Percentiles rank a stretch among this genome's conserved stretches.
Conservation (phyloP, 2,113 vertebrate species). For the Piaya cayana region DNA sequence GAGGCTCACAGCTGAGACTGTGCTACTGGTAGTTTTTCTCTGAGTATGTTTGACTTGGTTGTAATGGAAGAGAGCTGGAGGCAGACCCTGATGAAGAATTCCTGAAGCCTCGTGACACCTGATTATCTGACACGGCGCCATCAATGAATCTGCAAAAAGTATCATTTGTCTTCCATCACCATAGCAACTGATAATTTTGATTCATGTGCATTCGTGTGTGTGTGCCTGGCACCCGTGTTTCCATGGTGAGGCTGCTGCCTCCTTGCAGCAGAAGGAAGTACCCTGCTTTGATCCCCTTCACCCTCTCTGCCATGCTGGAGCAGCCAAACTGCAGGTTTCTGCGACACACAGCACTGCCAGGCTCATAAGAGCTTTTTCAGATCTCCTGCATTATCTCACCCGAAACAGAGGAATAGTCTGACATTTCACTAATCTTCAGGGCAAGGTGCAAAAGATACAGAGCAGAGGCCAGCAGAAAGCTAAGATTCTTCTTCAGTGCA, state of each 20-base stretch:
- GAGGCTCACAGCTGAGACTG: too few relatives aligned
- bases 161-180: slow-evolving; percentile 20
- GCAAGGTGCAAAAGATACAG: accelerated
- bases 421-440: neutral
- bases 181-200: slow-evolving; percentile 21
- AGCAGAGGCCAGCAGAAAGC: neutral
- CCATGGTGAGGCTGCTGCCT: neutral
- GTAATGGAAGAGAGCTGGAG: neutral
- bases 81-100: neutral
- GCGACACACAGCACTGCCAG: neutral
- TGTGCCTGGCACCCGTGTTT: neutral
- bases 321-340: neutral
- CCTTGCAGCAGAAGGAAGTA: neutral
- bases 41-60: neutral
- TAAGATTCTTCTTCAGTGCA: neutral
- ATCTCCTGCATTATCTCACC: neutral
- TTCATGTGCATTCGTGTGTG: neutral
- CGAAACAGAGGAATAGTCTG: neutral
- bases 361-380: neutral
- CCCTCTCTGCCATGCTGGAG: neutral
- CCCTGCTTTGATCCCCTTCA: neutral
- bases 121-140: neutral
- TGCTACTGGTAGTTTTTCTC: neutral
- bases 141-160: slow-evolving; percentile 5
- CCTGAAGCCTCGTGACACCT: neutral